Evolutionary conservation across 2,888 invertebrate genomes (phyloP), one percentile per base, ranked within the genome.

Genomic region (Cerceris rybyensis): DNA sequence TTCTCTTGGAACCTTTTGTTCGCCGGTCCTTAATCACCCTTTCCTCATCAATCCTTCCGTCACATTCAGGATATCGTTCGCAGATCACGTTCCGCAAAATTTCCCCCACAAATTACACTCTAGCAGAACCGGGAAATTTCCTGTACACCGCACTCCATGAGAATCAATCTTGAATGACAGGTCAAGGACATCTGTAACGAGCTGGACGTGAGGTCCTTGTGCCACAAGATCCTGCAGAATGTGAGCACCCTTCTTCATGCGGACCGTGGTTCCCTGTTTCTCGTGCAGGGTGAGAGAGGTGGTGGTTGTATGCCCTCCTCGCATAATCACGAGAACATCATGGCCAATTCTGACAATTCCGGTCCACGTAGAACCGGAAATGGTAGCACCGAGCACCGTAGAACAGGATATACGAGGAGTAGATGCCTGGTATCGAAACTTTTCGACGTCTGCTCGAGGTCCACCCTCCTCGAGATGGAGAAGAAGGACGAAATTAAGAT

Each of bases 141-240:
- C 28, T 4, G 28, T 28, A 28, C 28, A 28, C 28, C n/a, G 50
- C 50, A n/a, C 17, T 17, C 17, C 9, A 55, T 7, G 16, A 17
- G 28, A 17, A 60, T 49, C 41, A 7, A 70, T 43, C 55, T 58
- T 46, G 7, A 17, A 41, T 16, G 11, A 17, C 92, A 97, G 97
- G 97, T 97, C 80, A 97, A 98, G 93, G 98, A 98, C 93, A 98
- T 98, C 90, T 98, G 98, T 93, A 98, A 98, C 93, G 98, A 98
- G 93, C 94, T 98, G 89, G 98, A 98, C 92, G 97, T 98, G 69
- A 95, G 98, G 86, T 97, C 97, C 55, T 93, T 98, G 85, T 98
- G 98, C 92, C 98, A 98, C 94, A 98, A 98, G 94, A 98, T 98
- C 91, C 95, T 98, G 72, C 97, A 98, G 93, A 98, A 98, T 93